Evolutionary conservation across 2,888 invertebrate species (phyloP), one percentile per base, ranked within the genome.

Genomic region (Lasiommata megera): DNA sequence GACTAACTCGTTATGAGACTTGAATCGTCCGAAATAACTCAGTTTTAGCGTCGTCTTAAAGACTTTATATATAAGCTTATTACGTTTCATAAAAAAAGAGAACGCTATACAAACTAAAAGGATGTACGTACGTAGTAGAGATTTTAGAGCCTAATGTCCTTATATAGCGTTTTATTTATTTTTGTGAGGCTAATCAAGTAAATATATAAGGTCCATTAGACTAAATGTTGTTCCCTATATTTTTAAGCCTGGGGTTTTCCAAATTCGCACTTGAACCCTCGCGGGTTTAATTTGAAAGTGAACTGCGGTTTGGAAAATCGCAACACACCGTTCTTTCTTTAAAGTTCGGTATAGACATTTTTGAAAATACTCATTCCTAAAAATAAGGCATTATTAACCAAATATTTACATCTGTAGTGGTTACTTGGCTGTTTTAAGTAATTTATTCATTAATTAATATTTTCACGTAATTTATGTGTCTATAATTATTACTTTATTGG

Each of bases 381-480:
- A 74, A 79, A 67, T 88, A 85, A 89, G 68, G 85, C 83, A 84
- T 86, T 84, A 84, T 76, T 88, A 88, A 87, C 83, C 88, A 79
- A 81, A 84, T 84, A 87, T 88, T 86, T 85, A 89, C 87, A 86
- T 86, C 82, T 63, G 84, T 85, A 84, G 89, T 80, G 76, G 84
- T 88, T 89, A 84, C 82, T 84, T 88, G 88, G 85, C 88, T 89
- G 88, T 88, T 89, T 88, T 84, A 84, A 73, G 82, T 88, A 88
- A 85, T 85, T 82, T 80, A 84, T 84, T 85, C 73, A 84, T 81
- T 84, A 78, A 84, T 81, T 84, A 79, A 87, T 88, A 85, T 85
- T 90, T 90, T 87, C 87, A 81, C 82, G 88, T 90, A 85, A 88
- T 84, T 89, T 90, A 84, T 87, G 89, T 90, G 90, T 88, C 90